Evolutionary conservation across 1,140 invertebrate genomes (phyloP), one percentile per base, ranked within the genome.

Genomic region (Cydia strobilella): DNA sequence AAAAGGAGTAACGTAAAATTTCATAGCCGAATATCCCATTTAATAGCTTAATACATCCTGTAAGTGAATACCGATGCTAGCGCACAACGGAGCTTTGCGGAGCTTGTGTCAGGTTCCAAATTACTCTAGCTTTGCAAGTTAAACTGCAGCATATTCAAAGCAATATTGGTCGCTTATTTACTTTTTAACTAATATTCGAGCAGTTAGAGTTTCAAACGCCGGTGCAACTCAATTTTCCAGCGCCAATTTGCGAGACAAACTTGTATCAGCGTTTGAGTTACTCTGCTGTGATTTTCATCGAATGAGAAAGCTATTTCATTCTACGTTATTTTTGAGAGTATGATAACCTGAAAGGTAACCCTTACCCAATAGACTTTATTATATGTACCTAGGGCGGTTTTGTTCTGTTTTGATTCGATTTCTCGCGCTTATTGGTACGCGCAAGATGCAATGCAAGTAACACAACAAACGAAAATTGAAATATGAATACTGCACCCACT

Each of bases 151-250:
- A 23, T 59, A 59, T 59, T 10, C 54, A 23, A 59, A 23, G n/a
- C 23, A 59, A 59, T 20, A 59, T 59, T 12, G 54, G 54, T 20
- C 6, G 54, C 54, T 59, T 59, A 20, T 59, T 59, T 59, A 59
- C 54, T 59, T 59, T 59, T 59, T 59, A 59, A 59, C 54, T 59
- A 59, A 59, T 59, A 59, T 59, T 59, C 9, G 54, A 20, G n/a
- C 51, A 54, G 54, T 54, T 54, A 7, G 13, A 51, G 51, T 59
- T 59, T 59, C 18, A 59, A 59, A 59, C 54, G 20, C 18, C 20
- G 20, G 18, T 12, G 54, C 9, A 59, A 59, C 54, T 59, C 54
- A 59, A 59, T 59, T 23, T 59, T 59, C 18, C 9, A 59, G 20
- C 51, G 51, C 51, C n/a, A 54, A 18, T 54, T 54, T 54, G 51